Conservation (phyloP, 1,140 invertebrate genomes). For the Stenopsyche tienmushanensis region DNA sequence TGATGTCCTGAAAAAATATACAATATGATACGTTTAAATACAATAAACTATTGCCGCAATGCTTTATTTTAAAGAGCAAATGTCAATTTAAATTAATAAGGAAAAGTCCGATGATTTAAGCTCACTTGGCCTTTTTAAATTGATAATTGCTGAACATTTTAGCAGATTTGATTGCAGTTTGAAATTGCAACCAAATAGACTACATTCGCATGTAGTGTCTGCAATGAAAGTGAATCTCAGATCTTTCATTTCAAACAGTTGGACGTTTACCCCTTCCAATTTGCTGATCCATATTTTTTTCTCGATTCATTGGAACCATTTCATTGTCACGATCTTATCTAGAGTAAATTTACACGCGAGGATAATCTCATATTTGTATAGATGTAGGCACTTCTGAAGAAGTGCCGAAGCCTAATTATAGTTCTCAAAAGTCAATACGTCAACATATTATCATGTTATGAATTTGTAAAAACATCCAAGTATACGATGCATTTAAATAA, state of each 20-base stretch:
- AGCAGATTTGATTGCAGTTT: not conserved
- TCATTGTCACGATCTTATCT: slow-evolving; percentile 20
- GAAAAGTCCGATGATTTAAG: not conserved
- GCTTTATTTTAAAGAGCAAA: not conserved
- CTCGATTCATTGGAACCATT: not conserved
- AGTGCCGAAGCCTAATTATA: slow-evolving; percentile 22
- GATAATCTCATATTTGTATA: not conserved
- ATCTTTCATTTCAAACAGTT: not conserved
- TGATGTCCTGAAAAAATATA: slow-evolving; percentile 36
- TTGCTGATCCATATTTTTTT: not conserved
- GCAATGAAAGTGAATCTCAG: slow-evolving; percentile 13
- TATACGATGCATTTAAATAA: too few relatives aligned
- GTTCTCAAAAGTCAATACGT: slow-evolving; percentile 1
- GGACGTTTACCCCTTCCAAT: slow-evolving; percentile 2
- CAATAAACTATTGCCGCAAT: not conserved
- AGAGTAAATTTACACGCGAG: slow-evolving; percentile 12
- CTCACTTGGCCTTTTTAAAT: slow-evolving; percentile 21
- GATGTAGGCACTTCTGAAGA: not conserved
- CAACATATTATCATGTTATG: not conserved
- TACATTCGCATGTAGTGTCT: slow-evolving; percentile 1
- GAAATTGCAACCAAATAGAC: not conserved
- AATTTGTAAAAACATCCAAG: too few relatives aligned
- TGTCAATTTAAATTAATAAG: not conserved
- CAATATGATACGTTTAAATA: slow-evolving; percentile 9
- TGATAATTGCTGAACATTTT: slow-evolving; percentile 13